A percentile compares a stretch with the other conserved stretches of the same genome.
Evolutionary conservation across 1,140 invertebrate species (phyloP).

Genomic region (Drosophila virilis): DNA sequence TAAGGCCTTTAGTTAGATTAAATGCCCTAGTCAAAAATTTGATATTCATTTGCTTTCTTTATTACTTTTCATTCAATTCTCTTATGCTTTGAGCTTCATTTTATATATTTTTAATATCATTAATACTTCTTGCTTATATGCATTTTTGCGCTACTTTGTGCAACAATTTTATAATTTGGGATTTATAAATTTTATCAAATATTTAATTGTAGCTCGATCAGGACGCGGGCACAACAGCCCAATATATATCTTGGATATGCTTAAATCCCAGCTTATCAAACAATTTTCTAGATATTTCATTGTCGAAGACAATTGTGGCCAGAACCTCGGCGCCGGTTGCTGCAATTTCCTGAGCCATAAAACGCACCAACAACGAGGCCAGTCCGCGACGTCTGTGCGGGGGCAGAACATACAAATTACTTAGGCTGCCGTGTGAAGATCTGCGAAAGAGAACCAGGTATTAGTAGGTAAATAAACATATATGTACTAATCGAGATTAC

Average conservation of each 20-base stretch:
- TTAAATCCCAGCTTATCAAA: slow-evolving; percentile 67
- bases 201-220: neutral
- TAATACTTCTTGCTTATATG: no score
- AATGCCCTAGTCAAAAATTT: no score
- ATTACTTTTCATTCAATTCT: no score
- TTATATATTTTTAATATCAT: no score
- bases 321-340: slow-evolving; percentile 43
- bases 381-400: slow-evolving; percentile 54
- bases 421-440: slow-evolving; percentile 53
- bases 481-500: slow-evolving; percentile 16
- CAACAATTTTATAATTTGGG: no score
- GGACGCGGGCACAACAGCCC: slow-evolving; percentile 18
- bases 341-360: slow-evolving; percentile 49
- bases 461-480: no score
- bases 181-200: no score
- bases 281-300: slow-evolving; percentile 51
- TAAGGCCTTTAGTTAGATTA: no score
- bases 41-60: no score
- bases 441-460: neutral
- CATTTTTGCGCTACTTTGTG: no score
- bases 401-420: slow-evolving; percentile 60
- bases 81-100: no score
- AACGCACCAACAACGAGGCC: slow-evolving; percentile 50
- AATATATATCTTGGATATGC: slow-evolving; percentile 45
- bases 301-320: slow-evolving; percentile 55